phyloP scores from a whole-genome alignment of 1,140 invertebrate species.

The Pemphigus obesinymphae region DNA sequence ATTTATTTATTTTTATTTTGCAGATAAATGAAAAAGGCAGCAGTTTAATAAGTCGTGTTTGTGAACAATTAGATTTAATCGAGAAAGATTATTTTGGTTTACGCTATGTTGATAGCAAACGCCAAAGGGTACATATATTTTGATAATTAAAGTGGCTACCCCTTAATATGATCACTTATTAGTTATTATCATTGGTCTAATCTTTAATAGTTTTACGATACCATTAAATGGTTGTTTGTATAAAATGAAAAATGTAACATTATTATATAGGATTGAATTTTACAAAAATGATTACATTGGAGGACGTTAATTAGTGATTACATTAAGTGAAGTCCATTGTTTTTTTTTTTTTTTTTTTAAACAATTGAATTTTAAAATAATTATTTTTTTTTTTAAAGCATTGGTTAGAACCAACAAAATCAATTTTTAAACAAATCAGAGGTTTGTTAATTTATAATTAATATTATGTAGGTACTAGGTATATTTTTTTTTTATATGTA shows the following conservation, averaged over 20 bases:
- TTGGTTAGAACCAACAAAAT: constrained; percentile 91
- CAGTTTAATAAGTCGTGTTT: constrained; percentile 88
- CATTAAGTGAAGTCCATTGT: neutral
- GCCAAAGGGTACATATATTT: constrained; percentile 73
- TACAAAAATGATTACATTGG: neutral
- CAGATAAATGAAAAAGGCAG: constrained; percentile 91
- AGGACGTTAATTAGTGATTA: constrained; percentile 37
- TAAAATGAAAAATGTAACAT: too few species aligned
- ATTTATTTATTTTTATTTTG: constrained; percentile 50
- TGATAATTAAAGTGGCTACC: neutral
- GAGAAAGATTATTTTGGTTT: constrained; percentile 98
- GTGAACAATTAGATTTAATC: constrained; percentile 84
- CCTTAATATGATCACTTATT: neutral
- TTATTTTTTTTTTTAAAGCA: constrained; percentile 65
- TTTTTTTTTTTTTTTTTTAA: neutral
- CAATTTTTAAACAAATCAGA: constrained; percentile 92
- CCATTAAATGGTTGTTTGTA: neutral
- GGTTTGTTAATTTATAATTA: constrained; percentile 55
- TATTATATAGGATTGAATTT: too few species aligned
- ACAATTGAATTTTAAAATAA: neutral
- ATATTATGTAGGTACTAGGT: too few species aligned
- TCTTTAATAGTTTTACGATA: neutral
- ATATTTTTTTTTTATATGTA: neutral
- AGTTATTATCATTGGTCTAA: neutral
- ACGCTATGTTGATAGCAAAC: constrained; percentile 84